Conservation (phyloP, 2,113 vertebrate genomes). For the Hyla sarda region DNA sequence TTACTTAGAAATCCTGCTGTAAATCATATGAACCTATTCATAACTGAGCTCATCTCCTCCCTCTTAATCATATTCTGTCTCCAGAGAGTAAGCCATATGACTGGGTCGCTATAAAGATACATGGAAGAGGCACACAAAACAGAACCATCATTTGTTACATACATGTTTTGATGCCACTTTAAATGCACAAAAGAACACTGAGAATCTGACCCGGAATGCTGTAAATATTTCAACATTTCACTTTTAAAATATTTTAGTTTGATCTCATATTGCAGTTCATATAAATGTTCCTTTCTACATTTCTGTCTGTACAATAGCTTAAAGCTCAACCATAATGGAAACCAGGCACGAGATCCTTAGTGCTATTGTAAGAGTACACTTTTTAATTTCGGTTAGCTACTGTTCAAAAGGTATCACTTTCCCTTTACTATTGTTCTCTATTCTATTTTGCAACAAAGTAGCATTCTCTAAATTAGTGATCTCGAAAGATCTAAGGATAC, state of each 20-base stretch:
- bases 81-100: no score
- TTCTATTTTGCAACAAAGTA: conserved; percentile 35
- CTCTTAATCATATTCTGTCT: no score
- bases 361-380: conserved; percentile 37
- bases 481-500: conserved; percentile 37
- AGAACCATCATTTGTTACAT: no score
- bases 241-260: not conserved
- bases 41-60: no score
- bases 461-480: conserved; percentile 39
- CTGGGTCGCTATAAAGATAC: no score
- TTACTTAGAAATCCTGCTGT: no score
- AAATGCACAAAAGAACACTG: not conserved
- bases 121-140: no score
- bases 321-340: conserved; percentile 1
- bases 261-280: not conserved
- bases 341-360: conserved; percentile 5
- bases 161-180: no score
- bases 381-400: conserved; percentile 41
- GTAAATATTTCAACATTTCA: not conserved
- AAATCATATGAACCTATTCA: no score
- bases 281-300: not conserved
- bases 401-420: conserved; percentile 27
- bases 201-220: not conserved
- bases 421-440: conserved; percentile 39
- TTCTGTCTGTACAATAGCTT: not conserved